These are phyloP conservation scores for Tenthredo amoena DNA, from an alignment of 2,888 invertebrate species.

Conservation along the genomic window DNA sequence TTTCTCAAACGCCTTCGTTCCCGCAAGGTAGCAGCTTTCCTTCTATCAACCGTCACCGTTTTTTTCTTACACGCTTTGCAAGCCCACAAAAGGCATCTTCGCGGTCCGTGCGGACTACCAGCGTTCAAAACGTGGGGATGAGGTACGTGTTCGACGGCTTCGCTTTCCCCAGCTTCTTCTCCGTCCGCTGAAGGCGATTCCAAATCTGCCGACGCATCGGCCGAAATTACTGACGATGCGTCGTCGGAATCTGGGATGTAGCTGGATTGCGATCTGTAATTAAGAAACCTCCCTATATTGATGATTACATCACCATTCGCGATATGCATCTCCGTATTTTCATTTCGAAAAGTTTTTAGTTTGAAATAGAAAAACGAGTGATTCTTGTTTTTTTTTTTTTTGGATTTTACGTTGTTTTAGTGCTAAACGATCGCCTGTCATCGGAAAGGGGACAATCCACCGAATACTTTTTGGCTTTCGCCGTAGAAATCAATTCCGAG, in stretches of 20 bases:
- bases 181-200: constrained; percentile 71
- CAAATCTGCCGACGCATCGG: constrained; percentile 72
- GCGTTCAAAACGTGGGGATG: constrained; percentile 73
- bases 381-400: background rate
- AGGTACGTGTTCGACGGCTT: constrained; percentile 72
- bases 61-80: constrained; percentile 99
- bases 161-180: constrained; percentile 65
- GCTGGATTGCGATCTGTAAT: constrained; percentile 68
- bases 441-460: background rate
- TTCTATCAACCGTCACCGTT: constrained; percentile 95
- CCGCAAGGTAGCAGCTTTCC: constrained; percentile 98
- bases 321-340: background rate
- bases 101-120: constrained; percentile 78
- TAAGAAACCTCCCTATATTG: constrained; percentile 20
- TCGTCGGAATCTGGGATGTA: constrained; percentile 74
- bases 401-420: background rate
- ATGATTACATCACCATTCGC: background rate
- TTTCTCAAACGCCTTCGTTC: constrained; percentile 95
- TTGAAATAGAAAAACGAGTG: background rate
- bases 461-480: background rate
- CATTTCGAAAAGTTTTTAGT: background rate
- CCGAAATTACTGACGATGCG: constrained; percentile 73
- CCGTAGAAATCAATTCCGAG: background rate
- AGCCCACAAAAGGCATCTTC: constrained; percentile 96
- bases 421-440: background rate